These are phyloP conservation scores for Pteruthius melanotis DNA, from an alignment of 2,113 vertebrate genomes.

Conservation along the genomic window DNA sequence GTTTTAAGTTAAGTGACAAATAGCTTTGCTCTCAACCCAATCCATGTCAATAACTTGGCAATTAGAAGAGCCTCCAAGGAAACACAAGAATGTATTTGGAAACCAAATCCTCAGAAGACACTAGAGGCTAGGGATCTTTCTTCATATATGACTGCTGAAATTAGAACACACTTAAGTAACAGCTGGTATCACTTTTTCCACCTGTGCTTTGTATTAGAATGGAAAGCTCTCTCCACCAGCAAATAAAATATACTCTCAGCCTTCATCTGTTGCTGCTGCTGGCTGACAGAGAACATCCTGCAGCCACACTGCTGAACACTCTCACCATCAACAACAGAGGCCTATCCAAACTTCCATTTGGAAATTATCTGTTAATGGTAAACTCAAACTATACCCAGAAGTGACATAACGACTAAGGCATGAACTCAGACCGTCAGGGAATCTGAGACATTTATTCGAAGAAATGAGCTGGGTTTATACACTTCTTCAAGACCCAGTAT, in stretches of 20 bases:
- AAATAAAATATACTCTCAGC: background rate
- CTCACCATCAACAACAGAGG: background rate
- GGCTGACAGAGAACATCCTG: background rate
- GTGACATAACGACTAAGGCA: background rate
- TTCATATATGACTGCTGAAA: background rate
- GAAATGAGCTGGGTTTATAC: background rate
- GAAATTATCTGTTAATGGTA: background rate
- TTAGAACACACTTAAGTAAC: background rate
- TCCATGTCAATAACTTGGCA: background rate
- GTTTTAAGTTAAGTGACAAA: background rate
- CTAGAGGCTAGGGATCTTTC: background rate
- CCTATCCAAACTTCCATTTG: background rate
- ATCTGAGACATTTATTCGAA: background rate
- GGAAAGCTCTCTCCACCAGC: background rate
- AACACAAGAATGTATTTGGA: background rate
- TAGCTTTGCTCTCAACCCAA: background rate
- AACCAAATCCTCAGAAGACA: background rate
- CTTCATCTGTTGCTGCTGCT: background rate
- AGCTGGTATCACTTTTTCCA: background rate
- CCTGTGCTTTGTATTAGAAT: background rate
- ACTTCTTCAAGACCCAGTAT: background rate
- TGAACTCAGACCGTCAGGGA: background rate
- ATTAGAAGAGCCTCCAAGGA: background rate
- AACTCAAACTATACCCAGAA: background rate
- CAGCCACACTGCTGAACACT: background rate